Evolutionary conservation across 2,888 invertebrate genomes (phyloP), one percentile per base, ranked within the genome.

Genomic region (Trichogramma dendrolimi): DNA sequence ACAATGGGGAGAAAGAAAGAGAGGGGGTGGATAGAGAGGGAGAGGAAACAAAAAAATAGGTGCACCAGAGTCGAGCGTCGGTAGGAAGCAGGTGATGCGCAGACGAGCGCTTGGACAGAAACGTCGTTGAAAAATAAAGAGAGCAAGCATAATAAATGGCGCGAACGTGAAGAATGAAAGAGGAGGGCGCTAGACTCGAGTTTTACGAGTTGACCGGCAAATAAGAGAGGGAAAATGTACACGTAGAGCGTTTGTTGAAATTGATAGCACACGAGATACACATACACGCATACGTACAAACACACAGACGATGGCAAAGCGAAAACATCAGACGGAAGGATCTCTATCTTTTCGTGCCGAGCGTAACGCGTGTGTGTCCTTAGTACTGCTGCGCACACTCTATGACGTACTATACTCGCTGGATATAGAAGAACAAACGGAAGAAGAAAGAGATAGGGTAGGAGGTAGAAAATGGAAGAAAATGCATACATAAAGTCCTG

Each of bases 401-500:
- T 14, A 14, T 14, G 14, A 14, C 14, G 14, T 14, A 14, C 14
- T 14, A 14, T 14, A 14, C 14, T 14, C 14, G 14, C 14, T 14
- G 14, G 14, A 14, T 14, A 14, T 14, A 14, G 14, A 14, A 14
- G 14, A 39, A 44, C 46, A 51, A 27, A 51, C 10, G n/a, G 40
- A 6, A 47, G 8, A 8, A 27, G 11, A 49, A 11, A 44, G 38
- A 41, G 49, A 47, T 41, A 40, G 1, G 11, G 39, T 4, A 8
- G 3, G 39, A 58, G 51, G 51, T 50, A 40, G 6, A 53, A 14
- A 38, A 5, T 8, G 53, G 6, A 39, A 11, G 40, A 11, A 49
- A 41, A 54, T 51, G 58, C 42, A 56, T 51, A 64, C 56, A 66
- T 54, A 65, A 52, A 62, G 63, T 14, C 14, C 62, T 61, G 60